Base-by-base conservation (phyloP, 2,797 vertebrate species). In the Tauraco hartlaubi region DNA sequence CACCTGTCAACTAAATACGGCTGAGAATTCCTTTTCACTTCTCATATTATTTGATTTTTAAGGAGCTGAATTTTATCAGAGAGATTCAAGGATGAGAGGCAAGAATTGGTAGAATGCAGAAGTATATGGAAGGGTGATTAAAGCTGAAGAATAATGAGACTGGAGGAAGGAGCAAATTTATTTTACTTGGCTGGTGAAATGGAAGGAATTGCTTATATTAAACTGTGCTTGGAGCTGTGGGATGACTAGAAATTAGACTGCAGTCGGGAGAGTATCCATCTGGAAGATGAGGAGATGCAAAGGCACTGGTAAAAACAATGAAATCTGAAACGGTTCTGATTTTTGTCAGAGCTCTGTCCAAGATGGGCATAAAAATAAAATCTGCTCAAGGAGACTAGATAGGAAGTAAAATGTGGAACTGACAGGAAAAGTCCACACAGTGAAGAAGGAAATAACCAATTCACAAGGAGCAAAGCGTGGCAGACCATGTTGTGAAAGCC, bases 121-220 rank as follows among this genome's bases (percentile, higher is more conserved):
- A 81, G 12, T 18, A 12, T 21, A 3, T 25, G 62, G 37, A 75
- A 46, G 26, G 11, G 11, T 29, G 8, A 6, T 55, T 94, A 68
- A 81, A 68, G 51, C 51, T 31, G 41, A 62, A 73, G 51, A 79
- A 15, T 39, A 51, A 63, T 1, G 5, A 85, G 52, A 48, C 12
- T 69, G 61, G 64, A 77, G 49, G 43, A 88, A 76, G 72, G 9
- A 48, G 63, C 19, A 71, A 52, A 73, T 80, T 81, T 75, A 15
- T 94, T 87, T 90, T 68, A n/a, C 71, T 85, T 79, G 82, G 13
- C 67, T 85, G 68, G n/a, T 83, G 78, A 84, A 87, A 63, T 48
- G 21, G 68, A 95, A 91, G 82, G 56, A 90, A 55, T 62, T 80
- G 19, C 43, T 79, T 74, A 15, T 46, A n/a, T 51, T 73, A 79